A percentile compares a stretch with the other conserved stretches of the same genome.
These are phyloP conservation scores for Ianthella basta DNA, from an alignment of 37 sponge, comb jelly and placozoan species.

Conservation along the genomic window DNA sequence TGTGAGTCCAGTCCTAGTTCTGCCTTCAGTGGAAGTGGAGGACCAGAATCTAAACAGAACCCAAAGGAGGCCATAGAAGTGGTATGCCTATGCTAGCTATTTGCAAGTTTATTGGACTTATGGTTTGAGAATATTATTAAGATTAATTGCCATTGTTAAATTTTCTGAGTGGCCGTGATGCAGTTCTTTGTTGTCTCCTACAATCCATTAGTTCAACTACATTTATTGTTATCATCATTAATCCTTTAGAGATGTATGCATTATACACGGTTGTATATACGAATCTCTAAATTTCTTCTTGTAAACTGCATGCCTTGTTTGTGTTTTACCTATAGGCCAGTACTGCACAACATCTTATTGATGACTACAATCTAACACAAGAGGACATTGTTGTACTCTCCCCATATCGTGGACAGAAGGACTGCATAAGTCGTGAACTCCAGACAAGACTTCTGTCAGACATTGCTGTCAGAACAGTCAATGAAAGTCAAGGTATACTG, in stretches of 20 bases:
- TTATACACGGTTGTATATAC: too few relatives aligned
- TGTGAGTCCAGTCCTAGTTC: not conserved
- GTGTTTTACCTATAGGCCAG: slow-evolving; percentile 50
- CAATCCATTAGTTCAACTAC: too few relatives aligned
- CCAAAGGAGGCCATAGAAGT: slow-evolving; percentile 55
- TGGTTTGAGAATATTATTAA: too few relatives aligned
- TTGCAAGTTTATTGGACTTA: too few relatives aligned
- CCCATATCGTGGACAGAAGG: slow-evolving; percentile 71
- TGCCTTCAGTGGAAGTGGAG: not conserved
- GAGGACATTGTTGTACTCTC: slow-evolving; percentile 52
- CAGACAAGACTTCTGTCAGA: not conserved
- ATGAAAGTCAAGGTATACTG: slow-evolving; percentile 51
- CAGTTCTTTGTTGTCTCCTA: too few relatives aligned
- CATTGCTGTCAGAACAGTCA: slow-evolving; percentile 19
- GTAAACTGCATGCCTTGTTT: too few relatives aligned
- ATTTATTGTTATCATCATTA: too few relatives aligned
- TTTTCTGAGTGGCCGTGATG: too few relatives aligned
- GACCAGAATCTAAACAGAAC: slow-evolving; percentile 63
- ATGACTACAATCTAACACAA: not conserved
- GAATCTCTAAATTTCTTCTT: too few relatives aligned
- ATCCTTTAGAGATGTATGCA: too few relatives aligned
- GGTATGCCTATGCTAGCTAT: too few relatives aligned
- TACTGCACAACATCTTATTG: slow-evolving; percentile 28
- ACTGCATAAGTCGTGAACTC: not conserved
- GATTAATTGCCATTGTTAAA: too few relatives aligned